Percentiles rank a stretch among this genome's conserved stretches.
phyloP scores from a whole-genome alignment of 2,113 vertebrate genomes.

The Petroica traversi region DNA sequence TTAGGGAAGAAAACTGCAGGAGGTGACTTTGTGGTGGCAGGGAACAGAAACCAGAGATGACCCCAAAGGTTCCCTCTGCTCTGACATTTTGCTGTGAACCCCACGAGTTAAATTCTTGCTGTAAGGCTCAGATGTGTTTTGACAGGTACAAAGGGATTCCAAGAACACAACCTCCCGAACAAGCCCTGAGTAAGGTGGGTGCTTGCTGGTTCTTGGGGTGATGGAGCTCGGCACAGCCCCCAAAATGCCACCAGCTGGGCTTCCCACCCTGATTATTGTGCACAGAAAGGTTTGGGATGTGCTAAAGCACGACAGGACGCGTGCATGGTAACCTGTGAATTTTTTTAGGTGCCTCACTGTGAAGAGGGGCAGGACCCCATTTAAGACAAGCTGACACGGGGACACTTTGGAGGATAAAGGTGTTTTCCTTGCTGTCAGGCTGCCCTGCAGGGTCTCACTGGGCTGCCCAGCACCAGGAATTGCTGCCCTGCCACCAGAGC shows the following conservation, averaged over 20 bases:
- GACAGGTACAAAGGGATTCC: slow-evolving; percentile 49
- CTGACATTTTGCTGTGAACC: background rate
- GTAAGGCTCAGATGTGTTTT: slow-evolving; percentile 52
- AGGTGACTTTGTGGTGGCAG: background rate
- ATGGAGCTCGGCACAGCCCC: background rate
- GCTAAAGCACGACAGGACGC: background rate
- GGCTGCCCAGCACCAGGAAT: background rate
- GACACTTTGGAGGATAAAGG: background rate
- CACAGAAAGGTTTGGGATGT: background rate
- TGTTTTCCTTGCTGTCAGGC: background rate
- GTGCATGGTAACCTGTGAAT: background rate
- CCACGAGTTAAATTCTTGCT: background rate
- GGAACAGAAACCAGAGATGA: background rate
- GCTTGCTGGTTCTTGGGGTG: background rate
- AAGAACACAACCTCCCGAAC: slow-evolving; percentile 33
- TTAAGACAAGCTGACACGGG: background rate
- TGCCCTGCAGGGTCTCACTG: background rate
- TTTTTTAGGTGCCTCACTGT: background rate
- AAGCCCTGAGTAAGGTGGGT: slow-evolving; percentile 51
- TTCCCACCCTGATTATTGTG: background rate
- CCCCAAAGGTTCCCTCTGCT: background rate
- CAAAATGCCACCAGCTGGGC: background rate
- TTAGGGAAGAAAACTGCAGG: background rate
- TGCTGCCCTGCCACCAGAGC: background rate
- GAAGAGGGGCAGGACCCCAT: background rate